Conservation (phyloP, 2,113 vertebrate genomes). For the Orycteropus afer region DNA sequence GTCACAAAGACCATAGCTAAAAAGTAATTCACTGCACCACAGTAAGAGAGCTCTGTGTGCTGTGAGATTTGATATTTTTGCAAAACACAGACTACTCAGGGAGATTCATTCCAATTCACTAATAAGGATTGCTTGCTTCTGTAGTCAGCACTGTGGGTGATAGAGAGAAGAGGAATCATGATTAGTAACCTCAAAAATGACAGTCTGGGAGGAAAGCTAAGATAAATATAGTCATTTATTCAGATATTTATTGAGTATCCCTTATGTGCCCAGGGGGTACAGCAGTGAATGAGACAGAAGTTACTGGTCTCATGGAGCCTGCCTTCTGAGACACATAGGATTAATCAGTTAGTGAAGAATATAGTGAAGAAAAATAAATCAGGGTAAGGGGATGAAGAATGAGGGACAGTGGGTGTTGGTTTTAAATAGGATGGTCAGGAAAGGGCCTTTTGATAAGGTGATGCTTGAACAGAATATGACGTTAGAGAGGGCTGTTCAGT, state of each 20-base stretch:
- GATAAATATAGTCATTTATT: neutral
- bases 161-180: neutral
- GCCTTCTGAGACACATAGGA: neutral
- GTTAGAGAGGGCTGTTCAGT: neutral
- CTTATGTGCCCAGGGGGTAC: neutral
- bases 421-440: neutral
- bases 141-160: neutral
- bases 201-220: neutral
- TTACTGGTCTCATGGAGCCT: neutral
- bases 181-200: neutral
- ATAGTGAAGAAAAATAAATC: neutral
- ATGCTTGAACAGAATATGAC: neutral
- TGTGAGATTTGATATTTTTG: too few species aligned
- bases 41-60: too few species aligned
- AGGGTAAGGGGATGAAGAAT: neutral
- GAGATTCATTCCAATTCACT: neutral
- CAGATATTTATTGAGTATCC: neutral
- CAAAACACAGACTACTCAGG: too few species aligned
- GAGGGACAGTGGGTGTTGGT: neutral
- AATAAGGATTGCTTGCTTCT: neutral
- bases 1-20: too few species aligned
- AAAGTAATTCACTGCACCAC: too few species aligned
- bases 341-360: neutral
- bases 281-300: neutral
- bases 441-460: neutral